A percentile compares a stretch with the other conserved stretches of the same genome.
Conservation (phyloP, 2,113 vertebrate species). For the Anser cygnoides region DNA sequence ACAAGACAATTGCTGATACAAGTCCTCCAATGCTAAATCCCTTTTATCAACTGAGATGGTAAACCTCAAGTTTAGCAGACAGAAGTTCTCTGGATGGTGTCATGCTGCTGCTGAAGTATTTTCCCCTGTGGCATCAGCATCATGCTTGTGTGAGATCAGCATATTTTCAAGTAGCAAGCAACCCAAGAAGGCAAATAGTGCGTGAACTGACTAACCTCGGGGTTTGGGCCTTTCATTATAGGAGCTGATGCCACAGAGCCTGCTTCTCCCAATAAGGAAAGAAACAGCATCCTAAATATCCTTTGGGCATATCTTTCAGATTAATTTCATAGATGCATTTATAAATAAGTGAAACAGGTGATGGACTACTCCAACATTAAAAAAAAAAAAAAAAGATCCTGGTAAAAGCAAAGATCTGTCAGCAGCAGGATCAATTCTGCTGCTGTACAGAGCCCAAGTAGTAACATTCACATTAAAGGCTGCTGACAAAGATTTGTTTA, state of each 20-base stretch:
- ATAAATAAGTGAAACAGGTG: background rate
- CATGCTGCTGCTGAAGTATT: background rate
- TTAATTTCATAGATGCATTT: background rate
- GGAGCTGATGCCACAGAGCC: background rate
- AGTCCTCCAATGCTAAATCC: background rate
- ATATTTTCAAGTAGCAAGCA: background rate
- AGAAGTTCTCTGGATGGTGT: background rate
- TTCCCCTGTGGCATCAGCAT: background rate
- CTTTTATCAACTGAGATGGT: background rate
- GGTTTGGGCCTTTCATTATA: background rate
- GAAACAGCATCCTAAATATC: background rate
- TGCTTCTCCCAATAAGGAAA: background rate
- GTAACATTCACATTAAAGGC: background rate
- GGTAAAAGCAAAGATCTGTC: background rate
- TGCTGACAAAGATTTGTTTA: constrained; percentile 12
- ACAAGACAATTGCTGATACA: background rate
- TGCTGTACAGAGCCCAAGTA: background rate
- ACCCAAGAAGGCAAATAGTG: background rate
- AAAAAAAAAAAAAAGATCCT: background rate
- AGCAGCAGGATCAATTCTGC: background rate
- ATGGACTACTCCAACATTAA: background rate
- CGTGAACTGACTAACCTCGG: fast-evolving
- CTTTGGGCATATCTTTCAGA: background rate
- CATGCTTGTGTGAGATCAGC: background rate
- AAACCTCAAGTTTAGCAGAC: background rate